These are phyloP conservation scores for Sylvia atricapilla DNA, from an alignment of 2,113 vertebrate species.

Conservation along the genomic window DNA sequence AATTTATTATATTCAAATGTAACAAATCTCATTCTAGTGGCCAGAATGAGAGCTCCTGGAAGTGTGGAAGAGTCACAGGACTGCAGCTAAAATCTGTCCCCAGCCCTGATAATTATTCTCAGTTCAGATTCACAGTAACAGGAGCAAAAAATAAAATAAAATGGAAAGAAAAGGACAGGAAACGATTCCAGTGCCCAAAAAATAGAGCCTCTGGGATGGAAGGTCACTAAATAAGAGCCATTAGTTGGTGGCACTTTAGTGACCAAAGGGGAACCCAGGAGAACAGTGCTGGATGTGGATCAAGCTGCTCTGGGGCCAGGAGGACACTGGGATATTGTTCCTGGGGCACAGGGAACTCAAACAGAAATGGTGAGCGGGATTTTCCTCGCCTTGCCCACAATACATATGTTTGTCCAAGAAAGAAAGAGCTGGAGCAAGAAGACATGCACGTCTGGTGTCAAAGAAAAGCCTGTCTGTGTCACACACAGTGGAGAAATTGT, in stretches of 20 bases:
- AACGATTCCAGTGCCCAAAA: conserved; percentile 10
- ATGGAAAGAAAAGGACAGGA: conserved; percentile 4
- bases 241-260: conserved; percentile 50
- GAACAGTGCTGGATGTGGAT: conserved; percentile 49
- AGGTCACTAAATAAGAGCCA: conserved; percentile 41
- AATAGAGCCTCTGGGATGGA: conserved; percentile 42
- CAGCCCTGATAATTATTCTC: neutral
- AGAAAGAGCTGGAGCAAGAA: conserved; percentile 76
- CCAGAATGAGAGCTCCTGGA: neutral
- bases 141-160: neutral
- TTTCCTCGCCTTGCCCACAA: conserved; percentile 78
- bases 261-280: conserved; percentile 64
- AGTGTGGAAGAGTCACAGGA: neutral
- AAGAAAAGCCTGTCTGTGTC: conserved; percentile 77
- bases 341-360: conserved; percentile 65
- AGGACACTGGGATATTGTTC: conserved; percentile 75
- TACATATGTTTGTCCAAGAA: conserved; percentile 82
- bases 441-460: conserved; percentile 72
- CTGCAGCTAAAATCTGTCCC: neutral
- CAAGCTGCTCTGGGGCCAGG: conserved; percentile 30
- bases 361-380: conserved; percentile 73
- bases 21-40: neutral
- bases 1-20: neutral
- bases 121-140: neutral
- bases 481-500: conserved; percentile 72